Evolutionary conservation across 2,888 invertebrate genomes (phyloP), one percentile per base, ranked within the genome.

Genomic region (Drosophila cognata): DNA sequence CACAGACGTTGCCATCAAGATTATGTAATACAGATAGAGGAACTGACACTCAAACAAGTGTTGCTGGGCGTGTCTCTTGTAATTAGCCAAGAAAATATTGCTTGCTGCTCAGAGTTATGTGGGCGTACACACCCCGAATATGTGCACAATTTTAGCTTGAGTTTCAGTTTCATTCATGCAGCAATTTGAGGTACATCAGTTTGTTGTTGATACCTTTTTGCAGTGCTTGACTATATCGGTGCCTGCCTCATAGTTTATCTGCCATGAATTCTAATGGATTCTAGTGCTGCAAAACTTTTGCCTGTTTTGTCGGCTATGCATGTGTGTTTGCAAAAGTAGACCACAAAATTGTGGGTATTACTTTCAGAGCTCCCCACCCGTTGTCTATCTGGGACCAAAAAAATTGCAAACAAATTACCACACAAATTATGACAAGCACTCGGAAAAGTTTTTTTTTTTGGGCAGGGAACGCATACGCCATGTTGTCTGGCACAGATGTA

Each of bases 271-370:
- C 77, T 72, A 73, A 72, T 71, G 64, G 77, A 41, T 70, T 72
- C 61, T 35, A 41, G 35, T 50, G 18, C 35, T 64, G 38, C 50
- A 62, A 79, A 77, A 77, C 60, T 75, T 81, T 78, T 64, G 58
- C 66, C 67, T 58, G 74, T 31, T 68, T 25, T 73, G 46, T 29
- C 53, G 50, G 52, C 13, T n/a, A 21, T 21, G 57, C 18, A 28
- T 64, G 60, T 67, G 56, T 50, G 82, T 61, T 67, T 64, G 61
- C 60, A 53, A 79, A 78, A 74, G 71, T 75, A 67, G 77, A 79
- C 83, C 83, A 77, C 83, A 80, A 77, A 81, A 81, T 82, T 82
- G 80, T 71, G 74, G 77, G 75, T 86, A 77, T 87, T 72, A 75
- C 81, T 72, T 68, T 75, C 74, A 71, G 28, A 7, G 28, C 55